Percentiles rank a stretch among this genome's conserved stretches.
Conservation (phyloP, 2,797 vertebrate genomes). For the Sebastes flavidus region DNA sequence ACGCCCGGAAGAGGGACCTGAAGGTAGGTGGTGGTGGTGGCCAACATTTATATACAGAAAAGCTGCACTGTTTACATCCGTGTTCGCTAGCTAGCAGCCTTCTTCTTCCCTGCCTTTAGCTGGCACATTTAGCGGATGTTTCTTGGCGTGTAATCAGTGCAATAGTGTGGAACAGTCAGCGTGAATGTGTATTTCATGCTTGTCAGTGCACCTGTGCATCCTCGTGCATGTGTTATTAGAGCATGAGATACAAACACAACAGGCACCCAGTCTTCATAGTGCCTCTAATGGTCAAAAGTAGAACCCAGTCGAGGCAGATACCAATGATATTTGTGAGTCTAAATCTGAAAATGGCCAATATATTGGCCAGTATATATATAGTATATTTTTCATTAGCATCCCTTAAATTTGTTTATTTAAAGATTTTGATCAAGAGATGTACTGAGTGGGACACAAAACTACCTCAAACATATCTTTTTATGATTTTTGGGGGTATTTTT, state of each 20-base stretch:
- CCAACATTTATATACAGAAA: background rate
- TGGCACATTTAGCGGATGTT: background rate
- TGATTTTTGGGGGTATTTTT: too few relatives aligned
- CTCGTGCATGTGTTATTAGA: too few relatives aligned
- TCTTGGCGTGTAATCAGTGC: background rate
- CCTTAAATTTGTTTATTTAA: background rate
- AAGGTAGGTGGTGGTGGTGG: constrained; percentile 78
- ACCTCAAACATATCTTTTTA: background rate
- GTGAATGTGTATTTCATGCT: background rate
- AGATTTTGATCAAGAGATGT: background rate
- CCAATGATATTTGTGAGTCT: too few relatives aligned
- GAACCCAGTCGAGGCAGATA: too few relatives aligned
- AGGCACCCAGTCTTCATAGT: background rate
- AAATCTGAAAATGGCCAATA: background rate
- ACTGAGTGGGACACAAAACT: background rate
- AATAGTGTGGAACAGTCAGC: background rate
- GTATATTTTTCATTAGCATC: background rate
- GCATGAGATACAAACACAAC: background rate
- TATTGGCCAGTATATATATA: background rate
- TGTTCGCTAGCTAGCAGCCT: too few relatives aligned
- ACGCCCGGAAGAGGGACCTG: constrained; percentile 89
- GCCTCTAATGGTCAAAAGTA: background rate
- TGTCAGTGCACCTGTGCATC: background rate
- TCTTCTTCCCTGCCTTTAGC: background rate
- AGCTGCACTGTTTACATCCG: background rate